These are phyloP conservation scores for Gonatopus flavifemur DNA, from an alignment of 1,140 invertebrate genomes.

Conservation along the genomic window DNA sequence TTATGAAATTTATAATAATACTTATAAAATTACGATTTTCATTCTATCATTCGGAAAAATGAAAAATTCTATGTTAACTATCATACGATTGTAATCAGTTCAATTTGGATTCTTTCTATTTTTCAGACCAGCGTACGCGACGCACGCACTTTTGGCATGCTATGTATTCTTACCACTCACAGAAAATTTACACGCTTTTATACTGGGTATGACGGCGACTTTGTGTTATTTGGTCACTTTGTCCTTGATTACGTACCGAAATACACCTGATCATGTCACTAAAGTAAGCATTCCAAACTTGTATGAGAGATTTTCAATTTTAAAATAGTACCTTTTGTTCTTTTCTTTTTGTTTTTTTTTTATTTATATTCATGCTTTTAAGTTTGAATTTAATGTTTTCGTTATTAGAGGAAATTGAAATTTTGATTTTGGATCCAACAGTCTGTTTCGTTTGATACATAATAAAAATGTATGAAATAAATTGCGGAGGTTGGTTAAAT, in stretches of 20 bases:
- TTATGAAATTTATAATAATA: no score
- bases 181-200: slow-evolving; percentile 67
- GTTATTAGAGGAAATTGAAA: no score
- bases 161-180: slow-evolving; percentile 79
- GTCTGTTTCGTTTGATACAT: no score
- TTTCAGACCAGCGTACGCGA: slow-evolving; percentile 67
- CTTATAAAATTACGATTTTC: no score
- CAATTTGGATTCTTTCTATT: slow-evolving; percentile 1
- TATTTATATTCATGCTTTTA: not conserved
- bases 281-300: slow-evolving; percentile 41
- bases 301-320: not conserved
- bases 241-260: slow-evolving; percentile 67
- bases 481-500: no score
- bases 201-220: slow-evolving; percentile 67
- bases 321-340: not conserved
- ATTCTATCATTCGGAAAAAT: no score
- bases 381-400: no score
- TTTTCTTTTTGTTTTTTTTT: slow-evolving; percentile 3
- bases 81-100: not conserved
- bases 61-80: no score
- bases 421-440: no score
- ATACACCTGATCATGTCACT: slow-evolving; percentile 48
- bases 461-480: no score
- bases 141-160: slow-evolving; percentile 70
- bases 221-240: slow-evolving; percentile 66